Percentiles rank a stretch among this genome's conserved stretches.
phyloP scores from a whole-genome alignment of 2,113 vertebrate genomes.

The Aegotheles bennettii region DNA sequence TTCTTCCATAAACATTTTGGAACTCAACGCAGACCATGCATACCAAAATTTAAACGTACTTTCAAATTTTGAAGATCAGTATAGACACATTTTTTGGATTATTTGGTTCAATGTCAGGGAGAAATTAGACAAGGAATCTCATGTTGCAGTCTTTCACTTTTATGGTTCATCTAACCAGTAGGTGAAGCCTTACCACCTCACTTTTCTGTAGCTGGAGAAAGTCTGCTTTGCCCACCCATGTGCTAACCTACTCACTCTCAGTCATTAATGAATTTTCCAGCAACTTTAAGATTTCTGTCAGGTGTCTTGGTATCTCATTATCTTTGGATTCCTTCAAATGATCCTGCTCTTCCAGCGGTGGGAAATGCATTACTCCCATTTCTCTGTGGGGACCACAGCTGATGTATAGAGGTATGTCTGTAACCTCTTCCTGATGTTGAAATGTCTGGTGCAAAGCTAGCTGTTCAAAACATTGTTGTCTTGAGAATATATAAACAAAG shows the following conservation, averaged over 20 bases:
- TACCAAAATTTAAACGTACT: neutral
- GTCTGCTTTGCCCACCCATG: neutral
- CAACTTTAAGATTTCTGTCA: neutral
- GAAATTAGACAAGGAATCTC: neutral
- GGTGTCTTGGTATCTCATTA: neutral
- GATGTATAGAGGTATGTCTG: neutral
- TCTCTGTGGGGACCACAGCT: neutral
- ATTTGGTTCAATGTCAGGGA: neutral
- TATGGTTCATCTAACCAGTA: neutral
- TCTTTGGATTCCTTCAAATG: neutral
- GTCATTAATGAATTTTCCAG: neutral
- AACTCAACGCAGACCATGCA: neutral
- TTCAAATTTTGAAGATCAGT: neutral
- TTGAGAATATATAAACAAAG: neutral
- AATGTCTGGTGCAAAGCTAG: neutral
- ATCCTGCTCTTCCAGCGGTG: neutral
- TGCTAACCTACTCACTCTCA: neutral
- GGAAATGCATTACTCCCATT: neutral
- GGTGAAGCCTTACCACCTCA: neutral
- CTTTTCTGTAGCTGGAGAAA: neutral
- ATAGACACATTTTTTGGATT: neutral
- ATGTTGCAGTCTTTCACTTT: neutral
- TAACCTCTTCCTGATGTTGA: neutral
- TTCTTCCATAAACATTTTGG: neutral
- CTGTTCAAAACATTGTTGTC: neutral